phyloP scores from a whole-genome alignment of 1,140 invertebrate genomes.

The Drosophila gunungcola region DNA sequence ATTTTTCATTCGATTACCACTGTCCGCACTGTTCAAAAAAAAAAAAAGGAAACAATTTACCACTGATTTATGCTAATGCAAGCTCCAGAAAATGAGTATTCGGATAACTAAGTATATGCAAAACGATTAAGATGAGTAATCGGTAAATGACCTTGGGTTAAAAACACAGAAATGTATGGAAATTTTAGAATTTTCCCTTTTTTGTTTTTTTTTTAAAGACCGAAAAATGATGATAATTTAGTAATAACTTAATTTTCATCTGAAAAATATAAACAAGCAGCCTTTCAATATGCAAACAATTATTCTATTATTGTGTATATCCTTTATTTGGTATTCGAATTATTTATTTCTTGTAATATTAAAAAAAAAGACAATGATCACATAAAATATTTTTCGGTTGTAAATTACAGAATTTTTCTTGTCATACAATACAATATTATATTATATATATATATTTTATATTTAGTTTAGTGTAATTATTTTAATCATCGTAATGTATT shows the following conservation, averaged over 20 bases:
- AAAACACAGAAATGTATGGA: too few relatives aligned
- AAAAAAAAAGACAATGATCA: slow-evolving; percentile 82
- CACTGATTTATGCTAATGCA: slow-evolving; percentile 48
- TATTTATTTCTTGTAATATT: slow-evolving; percentile 82
- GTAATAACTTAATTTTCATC: too few relatives aligned
- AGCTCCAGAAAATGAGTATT: not conserved
- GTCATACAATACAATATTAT: slow-evolving; percentile 75
- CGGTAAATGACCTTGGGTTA: not conserved
- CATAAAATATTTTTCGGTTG: slow-evolving; percentile 77
- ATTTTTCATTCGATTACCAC: slow-evolving; percentile 35
- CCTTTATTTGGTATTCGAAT: slow-evolving; percentile 79
- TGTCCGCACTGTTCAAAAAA: not conserved
- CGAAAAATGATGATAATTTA: too few relatives aligned
- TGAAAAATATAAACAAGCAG: too few relatives aligned
- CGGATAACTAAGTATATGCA: not conserved
- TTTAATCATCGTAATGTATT: slow-evolving; percentile 46
- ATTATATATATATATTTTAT: slow-evolving; percentile 59
- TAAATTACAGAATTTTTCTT: slow-evolving; percentile 80
- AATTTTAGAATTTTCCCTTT: too few relatives aligned
- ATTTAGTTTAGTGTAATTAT: slow-evolving; percentile 64
- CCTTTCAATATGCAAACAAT: slow-evolving; percentile 5
- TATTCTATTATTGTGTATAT: slow-evolving; percentile 53
- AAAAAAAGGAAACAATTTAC: slow-evolving; percentile 7
- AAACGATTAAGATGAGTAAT: not conserved
- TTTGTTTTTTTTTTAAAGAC: too few relatives aligned